phyloP scores from a whole-genome alignment of 1,140 invertebrate genomes.

The Nasonia longicornis region DNA sequence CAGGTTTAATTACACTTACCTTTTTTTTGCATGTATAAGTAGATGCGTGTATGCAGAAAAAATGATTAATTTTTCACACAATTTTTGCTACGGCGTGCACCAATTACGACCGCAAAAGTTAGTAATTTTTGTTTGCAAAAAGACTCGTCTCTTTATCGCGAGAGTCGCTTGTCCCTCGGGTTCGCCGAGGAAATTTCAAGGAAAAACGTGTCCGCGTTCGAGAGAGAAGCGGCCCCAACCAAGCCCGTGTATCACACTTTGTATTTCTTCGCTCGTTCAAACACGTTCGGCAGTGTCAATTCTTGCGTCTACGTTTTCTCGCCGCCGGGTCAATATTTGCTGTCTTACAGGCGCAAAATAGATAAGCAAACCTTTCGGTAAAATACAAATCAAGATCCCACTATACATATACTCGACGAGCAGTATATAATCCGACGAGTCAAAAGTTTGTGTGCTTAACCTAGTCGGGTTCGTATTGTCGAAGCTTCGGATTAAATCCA shows the following conservation, averaged over 20 bases:
- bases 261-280: constrained; percentile 48
- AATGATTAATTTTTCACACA: too few relatives aligned
- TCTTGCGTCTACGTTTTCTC: constrained; percentile 51
- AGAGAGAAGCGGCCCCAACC: background rate
- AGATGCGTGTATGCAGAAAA: too few relatives aligned
- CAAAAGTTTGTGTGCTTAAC: constrained; percentile 37
- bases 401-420: background rate
- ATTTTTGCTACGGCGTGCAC: too few relatives aligned
- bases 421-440: background rate
- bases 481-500: constrained; percentile 6
- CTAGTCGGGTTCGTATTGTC: constrained; percentile 32
- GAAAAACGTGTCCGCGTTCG: background rate
- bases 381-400: constrained; percentile 37
- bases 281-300: constrained; percentile 53
- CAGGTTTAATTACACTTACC: too few relatives aligned
- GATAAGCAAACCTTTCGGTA: constrained; percentile 55
- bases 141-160: too few relatives aligned
- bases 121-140: too few relatives aligned
- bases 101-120: too few relatives aligned
- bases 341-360: constrained; percentile 58
- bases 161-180: too few relatives aligned
- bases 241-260: background rate
- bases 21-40: too few relatives aligned
- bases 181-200: background rate
- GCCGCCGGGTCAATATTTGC: constrained; percentile 57